A percentile compares a stretch with the other conserved stretches of the same genome.
Conservation (phyloP, 2,797 vertebrate species). For the Phrynocephalus guinanensis region DNA sequence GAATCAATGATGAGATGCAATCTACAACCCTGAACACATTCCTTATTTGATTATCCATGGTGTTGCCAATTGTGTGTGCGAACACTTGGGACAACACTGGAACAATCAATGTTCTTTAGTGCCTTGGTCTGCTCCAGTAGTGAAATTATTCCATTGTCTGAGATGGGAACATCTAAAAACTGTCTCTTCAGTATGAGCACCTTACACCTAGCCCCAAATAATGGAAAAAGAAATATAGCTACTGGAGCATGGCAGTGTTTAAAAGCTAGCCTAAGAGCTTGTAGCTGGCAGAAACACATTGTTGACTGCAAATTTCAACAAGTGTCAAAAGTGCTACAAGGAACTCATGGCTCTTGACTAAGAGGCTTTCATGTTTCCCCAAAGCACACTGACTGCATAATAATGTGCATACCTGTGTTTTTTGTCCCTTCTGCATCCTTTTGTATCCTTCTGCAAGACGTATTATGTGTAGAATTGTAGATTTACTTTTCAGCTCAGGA, state of each 20-base stretch:
- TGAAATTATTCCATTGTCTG: slow-evolving; percentile 6
- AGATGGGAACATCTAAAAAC: slow-evolving; percentile 36
- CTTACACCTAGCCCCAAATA: slow-evolving; percentile 6
- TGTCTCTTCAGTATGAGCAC: background rate
- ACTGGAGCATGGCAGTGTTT: slow-evolving; percentile 41
- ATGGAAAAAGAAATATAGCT: slow-evolving; percentile 46
- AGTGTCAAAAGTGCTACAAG: slow-evolving; percentile 9
- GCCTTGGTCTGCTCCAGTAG: background rate
- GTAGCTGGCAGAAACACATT: slow-evolving; percentile 22
- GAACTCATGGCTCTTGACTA: background rate
- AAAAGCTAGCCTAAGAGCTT: slow-evolving; percentile 40
- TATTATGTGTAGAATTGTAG: slow-evolving; percentile 19
- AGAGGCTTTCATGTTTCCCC: slow-evolving; percentile 20
- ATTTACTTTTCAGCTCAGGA: slow-evolving; percentile 39
- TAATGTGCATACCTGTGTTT: slow-evolving; percentile 44
- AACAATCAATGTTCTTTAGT: slow-evolving; percentile 17
- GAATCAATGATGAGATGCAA: background rate
- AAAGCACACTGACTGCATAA: slow-evolving; percentile 37
- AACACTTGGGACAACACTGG: background rate
- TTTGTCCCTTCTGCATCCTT: slow-evolving; percentile 21
- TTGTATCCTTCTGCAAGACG: background rate
- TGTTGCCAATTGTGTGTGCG: slow-evolving; percentile 15
- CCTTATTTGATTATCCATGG: background rate
- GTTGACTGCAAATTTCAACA: slow-evolving; percentile 36
- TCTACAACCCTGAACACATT: background rate